Conservation (phyloP, 2,113 vertebrate species). For the Stegastes partitus region DNA sequence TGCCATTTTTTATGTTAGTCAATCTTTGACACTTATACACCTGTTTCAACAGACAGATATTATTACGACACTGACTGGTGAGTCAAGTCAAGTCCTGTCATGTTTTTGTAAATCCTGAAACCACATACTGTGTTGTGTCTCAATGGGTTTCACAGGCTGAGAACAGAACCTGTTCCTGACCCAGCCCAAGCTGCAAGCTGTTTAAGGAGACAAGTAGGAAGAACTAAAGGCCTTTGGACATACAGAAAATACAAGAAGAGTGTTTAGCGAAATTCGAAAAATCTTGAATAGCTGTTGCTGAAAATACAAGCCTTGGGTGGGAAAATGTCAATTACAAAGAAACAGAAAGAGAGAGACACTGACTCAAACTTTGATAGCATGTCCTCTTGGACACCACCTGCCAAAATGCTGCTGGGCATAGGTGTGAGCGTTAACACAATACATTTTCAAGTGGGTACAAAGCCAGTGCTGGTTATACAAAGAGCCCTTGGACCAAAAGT, state of each 20-base stretch:
- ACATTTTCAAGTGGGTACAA: constrained; percentile 2
- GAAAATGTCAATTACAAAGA: constrained; percentile 23
- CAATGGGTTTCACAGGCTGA: constrained; percentile 17
- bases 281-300: background rate
- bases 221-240: background rate
- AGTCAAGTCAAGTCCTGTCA: constrained; percentile 61
- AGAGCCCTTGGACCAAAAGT: background rate
- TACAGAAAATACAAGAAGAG: background rate
- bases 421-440: constrained; percentile 16
- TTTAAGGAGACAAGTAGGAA: background rate
- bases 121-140: constrained; percentile 15
- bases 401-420: constrained; percentile 42
- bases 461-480: constrained; percentile 4
- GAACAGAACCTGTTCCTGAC: constrained; percentile 7
- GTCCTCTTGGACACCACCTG: constrained; percentile 46
- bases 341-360: constrained; percentile 1
- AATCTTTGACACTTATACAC: constrained; percentile 41
- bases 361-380: constrained; percentile 36
- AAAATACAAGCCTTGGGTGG: background rate
- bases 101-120: constrained; percentile 34
- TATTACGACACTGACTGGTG: constrained; percentile 43
- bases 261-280: background rate
- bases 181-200: background rate
- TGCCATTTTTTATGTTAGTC: background rate
- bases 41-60: constrained; percentile 52